Evolutionary conservation across 1,140 invertebrate genomes (phyloP), one percentile per base, ranked within the genome.

Genomic region (Hycleus phaleratus): DNA sequence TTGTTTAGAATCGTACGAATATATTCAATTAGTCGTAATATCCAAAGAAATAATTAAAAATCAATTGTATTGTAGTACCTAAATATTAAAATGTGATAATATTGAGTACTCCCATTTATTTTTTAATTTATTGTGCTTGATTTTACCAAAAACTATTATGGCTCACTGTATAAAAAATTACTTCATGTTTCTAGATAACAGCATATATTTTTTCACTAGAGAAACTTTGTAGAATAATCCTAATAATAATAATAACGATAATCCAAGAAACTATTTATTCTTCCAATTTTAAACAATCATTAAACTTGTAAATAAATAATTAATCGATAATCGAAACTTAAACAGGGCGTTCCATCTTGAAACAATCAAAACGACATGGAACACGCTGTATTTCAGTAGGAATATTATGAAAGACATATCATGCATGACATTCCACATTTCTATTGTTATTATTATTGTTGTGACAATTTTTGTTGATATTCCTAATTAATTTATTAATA

Each of bases 51-150:
- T 24, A 50, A 43, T 49, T 50, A 44, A 42, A 32, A 32, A 32
- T 5, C 7, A 32, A 32, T 32, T 32, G 32, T 32, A 32, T 32
- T 32, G 32, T 32, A 32, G 45, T 50, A 57, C 44, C 42, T 57
- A 50, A 48, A 57, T 45, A 46, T 39, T 50, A 49, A 56, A 59
- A 54, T 62, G 60, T 62, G 60, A 62, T 62, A 62, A 56, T 56
- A 59, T 43, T 55, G 54, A 52, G 18, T 18, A 32, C 32, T 32
- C 32, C 7, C 32, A 4, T 32, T 26, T 8, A 43, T 43, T 38
- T 25, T 53, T 26, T 25, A 43, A 40, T 40, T 53, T 43, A 53
- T 44, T 25, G n/a, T 44, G 18, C n/a, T 11, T 11, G 43, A 44
- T 45, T 43, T 40, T 38, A 24, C 26, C 25, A 26, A 25, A 39